Base-by-base conservation (phyloP, 1,140 invertebrate genomes). In the Pachyrhynchus sulphureomaculatus region DNA sequence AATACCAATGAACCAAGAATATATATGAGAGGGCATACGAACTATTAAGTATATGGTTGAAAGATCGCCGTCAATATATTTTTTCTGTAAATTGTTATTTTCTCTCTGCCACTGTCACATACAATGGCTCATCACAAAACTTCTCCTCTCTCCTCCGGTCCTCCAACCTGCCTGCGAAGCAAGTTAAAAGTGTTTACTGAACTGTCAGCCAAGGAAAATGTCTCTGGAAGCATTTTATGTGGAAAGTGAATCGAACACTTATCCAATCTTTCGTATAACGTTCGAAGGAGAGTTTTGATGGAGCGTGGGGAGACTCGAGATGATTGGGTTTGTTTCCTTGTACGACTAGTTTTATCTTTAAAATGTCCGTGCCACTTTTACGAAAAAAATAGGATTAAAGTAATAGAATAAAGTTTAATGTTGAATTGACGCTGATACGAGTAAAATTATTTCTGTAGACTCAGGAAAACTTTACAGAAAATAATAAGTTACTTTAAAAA, bases 101-200 rank as follows among this genome's bases (percentile, higher is more conserved):
- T 26, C 3, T 29, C 21, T 49, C 47, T 24, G 59, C 59, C 59
- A 53, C 59, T 62, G 59, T n/a, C 65, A 61, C 58, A 58, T 66
- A 75, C 73, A 75, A 75, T 75, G 68, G 73, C 73, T 74, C 73
- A 75, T 75, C 72, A 75, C 68, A 36, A 41, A 18, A 26, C 15
- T 6, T 13, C 33, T 21, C 21, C 13, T 26, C 55, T 41, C 21
- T 13, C 33, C 4, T 4, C 44, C 45, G 4, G 15, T 21, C 24
- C 12, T 23, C 20, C 44, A 6, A 36, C 51, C 33, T 47, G 26
- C 59, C 59, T 26, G 34, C 42, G 23, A 49, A 42, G 42, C 57
- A 49, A 60, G 66, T 66, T 70, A 68, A 69, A 70, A 71, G 68
- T 74, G 71, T 74, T 74, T 74, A 74, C 71, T 66, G 71, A 74